phyloP scores from a whole-genome alignment of 2,113 vertebrate species.

The Sisor rabdophorus region DNA sequence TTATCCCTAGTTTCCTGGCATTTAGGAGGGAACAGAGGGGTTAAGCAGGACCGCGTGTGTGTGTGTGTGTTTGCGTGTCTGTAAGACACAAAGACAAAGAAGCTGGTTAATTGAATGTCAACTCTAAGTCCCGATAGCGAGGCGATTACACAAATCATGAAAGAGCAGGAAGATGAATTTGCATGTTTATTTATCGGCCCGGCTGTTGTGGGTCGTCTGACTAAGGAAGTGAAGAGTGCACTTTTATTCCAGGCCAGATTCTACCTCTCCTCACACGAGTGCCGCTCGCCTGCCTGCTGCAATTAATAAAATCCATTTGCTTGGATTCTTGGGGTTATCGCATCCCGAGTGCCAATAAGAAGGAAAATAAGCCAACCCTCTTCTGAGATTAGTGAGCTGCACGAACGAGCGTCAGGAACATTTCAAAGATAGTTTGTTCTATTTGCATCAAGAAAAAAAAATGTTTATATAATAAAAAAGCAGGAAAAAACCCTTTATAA shows the following conservation, averaged over 20 bases:
- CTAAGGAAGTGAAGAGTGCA: slow-evolving; percentile 37
- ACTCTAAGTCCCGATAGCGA: slow-evolving; percentile 23
- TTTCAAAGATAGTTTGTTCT: background rate
- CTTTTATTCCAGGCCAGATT: slow-evolving; percentile 51
- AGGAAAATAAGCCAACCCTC: slow-evolving; percentile 13
- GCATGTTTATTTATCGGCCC: slow-evolving; percentile 50
- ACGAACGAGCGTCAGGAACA: slow-evolving; percentile 1
- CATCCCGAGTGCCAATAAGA: background rate
- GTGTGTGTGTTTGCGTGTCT: background rate
- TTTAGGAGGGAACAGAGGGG: slow-evolving; percentile 32
- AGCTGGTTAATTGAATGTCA: slow-evolving; percentile 44
- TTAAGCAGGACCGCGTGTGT: slow-evolving; percentile 5
- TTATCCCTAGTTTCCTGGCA: slow-evolving; percentile 50
- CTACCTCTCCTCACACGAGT: slow-evolving; percentile 39
- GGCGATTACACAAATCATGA: slow-evolving; percentile 42
- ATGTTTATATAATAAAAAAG: background rate
- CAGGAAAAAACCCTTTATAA: background rate
- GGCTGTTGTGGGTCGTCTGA: slow-evolving; percentile 48
- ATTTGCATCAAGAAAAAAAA: background rate
- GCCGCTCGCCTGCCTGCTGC: slow-evolving; percentile 38
- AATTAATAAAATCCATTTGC: slow-evolving; percentile 52
- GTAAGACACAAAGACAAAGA: background rate
- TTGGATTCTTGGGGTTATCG: slow-evolving; percentile 38
- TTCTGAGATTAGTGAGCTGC: background rate
- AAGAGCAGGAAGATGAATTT: slow-evolving; percentile 50